These are phyloP conservation scores for Pyrocoelia pectoralis DNA, from an alignment of 2,888 invertebrate species.

Conservation along the genomic window DNA sequence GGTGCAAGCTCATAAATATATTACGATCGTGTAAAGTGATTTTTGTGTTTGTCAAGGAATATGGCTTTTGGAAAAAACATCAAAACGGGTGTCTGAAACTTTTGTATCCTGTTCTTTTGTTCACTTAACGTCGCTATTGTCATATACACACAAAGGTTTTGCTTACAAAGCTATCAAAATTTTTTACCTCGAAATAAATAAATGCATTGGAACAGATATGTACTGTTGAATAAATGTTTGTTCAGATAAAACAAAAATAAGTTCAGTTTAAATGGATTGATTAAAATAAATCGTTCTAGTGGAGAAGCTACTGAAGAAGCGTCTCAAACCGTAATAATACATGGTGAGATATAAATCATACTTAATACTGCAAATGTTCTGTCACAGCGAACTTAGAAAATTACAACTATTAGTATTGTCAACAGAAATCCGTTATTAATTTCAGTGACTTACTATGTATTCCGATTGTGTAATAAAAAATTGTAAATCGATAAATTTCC, in stretches of 20 bases:
- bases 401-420: not conserved
- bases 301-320: slow-evolving; percentile 20
- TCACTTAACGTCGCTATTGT: slow-evolving; percentile 23
- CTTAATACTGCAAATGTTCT: slow-evolving; percentile 13
- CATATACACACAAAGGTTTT: slow-evolving; percentile 24
- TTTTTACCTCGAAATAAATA: slow-evolving; percentile 8
- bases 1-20: slow-evolving; percentile 19
- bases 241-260: not conserved
- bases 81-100: slow-evolving; percentile 25
- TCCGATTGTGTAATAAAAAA: not conserved
- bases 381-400: not conserved
- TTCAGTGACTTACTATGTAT: no score
- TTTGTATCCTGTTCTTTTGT: slow-evolving; percentile 28
- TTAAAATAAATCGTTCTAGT: slow-evolving; percentile 31
- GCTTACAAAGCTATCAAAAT: slow-evolving; percentile 20
- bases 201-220: slow-evolving; percentile 14
- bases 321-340: slow-evolving; percentile 36
- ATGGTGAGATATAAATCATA: slow-evolving; percentile 32
- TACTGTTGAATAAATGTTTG: no score
- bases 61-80: slow-evolving; percentile 24
- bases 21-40: slow-evolving; percentile 22
- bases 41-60: slow-evolving; percentile 24
- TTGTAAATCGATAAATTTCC: not conserved
- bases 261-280: slow-evolving; percentile 32
- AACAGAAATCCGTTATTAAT: not conserved